Percentiles rank a stretch among this genome's conserved stretches.
Evolutionary conservation across 2,888 invertebrate species (phyloP).

Genomic region (Plagiodera versicolora): DNA sequence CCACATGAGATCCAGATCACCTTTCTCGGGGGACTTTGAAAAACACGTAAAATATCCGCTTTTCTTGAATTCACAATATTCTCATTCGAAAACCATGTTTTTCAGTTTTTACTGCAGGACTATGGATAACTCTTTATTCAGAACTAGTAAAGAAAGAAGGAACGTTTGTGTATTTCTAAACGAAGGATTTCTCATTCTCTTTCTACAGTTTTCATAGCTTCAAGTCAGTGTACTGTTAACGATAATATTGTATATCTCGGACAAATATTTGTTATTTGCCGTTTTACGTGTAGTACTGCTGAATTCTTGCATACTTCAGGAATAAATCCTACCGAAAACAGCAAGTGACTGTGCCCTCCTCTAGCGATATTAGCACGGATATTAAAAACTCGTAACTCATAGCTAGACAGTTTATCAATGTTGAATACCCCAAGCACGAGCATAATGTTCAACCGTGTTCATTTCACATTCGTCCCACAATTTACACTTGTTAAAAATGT

Average conservation of each 20-base stretch:
- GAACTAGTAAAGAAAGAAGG: too few relatives aligned
- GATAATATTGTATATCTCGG: not conserved
- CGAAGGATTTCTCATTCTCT: not conserved
- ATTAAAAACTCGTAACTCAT: constrained; percentile 50
- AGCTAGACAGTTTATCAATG: constrained; percentile 46
- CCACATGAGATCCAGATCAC: too few relatives aligned
- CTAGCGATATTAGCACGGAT: constrained; percentile 43
- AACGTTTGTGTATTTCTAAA: not conserved
- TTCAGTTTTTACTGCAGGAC: too few relatives aligned
- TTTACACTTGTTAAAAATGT: constrained; percentile 8
- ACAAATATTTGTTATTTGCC: constrained; percentile 8
- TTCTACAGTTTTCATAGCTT: too few relatives aligned
- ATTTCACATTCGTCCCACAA: constrained; percentile 35
- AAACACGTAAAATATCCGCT: too few relatives aligned
- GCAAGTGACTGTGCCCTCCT: not conserved
- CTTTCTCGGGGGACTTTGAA: too few relatives aligned
- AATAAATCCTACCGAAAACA: constrained; percentile 4
- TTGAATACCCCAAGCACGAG: constrained; percentile 35
- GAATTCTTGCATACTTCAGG: constrained; percentile 9
- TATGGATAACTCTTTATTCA: too few relatives aligned
- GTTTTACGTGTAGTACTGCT: not conserved
- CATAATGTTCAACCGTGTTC: constrained; percentile 36
- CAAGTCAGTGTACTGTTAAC: not conserved
- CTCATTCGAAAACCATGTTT: too few relatives aligned
- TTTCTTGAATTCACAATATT: too few relatives aligned